Evolutionary conservation across 2,888 invertebrate species (phyloP), one percentile per base, ranked within the genome.

Genomic region (Gymnocheta viridis): DNA sequence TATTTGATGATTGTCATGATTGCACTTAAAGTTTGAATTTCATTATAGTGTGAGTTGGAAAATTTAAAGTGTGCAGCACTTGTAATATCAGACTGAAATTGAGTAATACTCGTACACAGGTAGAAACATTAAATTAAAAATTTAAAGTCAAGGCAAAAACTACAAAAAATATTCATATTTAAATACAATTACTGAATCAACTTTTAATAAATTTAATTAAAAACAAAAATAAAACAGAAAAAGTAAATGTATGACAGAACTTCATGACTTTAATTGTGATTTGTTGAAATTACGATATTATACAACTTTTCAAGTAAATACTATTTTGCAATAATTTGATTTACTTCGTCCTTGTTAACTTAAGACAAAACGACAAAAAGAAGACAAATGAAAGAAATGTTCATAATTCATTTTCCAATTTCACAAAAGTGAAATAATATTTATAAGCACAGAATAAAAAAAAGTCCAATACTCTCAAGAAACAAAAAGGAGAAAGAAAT

Each of bases 21-120:
- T 73, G 58, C 73, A 73, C 58, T 80, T 73, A 66, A 54, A 67
- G 41, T 67, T 73, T 73, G 73, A 67, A 73, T 80, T 67, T 67
- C 41, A 73, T 80, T 80, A 58, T 29, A 24, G 54, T 9, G 32
- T 5, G 32, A 32, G 41, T 67, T 67, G 32, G 44, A 56, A 32
- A 32, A 56, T 56, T 56, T 56, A 10, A 56, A 56, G 56, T 56
- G 56, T 9, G 32, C 17, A 56, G 14, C 32, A 66, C 49, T 29
- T 76, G 44, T 66, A 29, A 64, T 27, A 22, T 38, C 27, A 62
- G 17, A 56, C 29, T 58, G 14, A n/a, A 49, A 27, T 70, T 14
- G 12, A 24, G 5, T 24, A 14, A 14, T 19, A n/a, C n/a, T n/a
- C n/a, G n/a, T n/a, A 17, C 17, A 54, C 29, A 56, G 32, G 56